Conservation (phyloP, 2,113 vertebrate species). For the Clupea harengus region DNA sequence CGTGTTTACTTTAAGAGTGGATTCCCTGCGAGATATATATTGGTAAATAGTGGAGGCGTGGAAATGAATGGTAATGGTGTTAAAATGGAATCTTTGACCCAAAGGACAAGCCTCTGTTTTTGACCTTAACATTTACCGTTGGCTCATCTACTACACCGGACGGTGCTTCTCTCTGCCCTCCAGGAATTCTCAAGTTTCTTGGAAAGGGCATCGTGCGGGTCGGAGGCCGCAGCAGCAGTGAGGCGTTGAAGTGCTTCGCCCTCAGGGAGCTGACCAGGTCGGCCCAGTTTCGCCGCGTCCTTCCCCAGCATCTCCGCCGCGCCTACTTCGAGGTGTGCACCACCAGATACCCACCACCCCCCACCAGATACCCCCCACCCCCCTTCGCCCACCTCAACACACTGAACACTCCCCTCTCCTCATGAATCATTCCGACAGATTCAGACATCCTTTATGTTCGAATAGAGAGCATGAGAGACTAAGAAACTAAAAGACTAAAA, state of each 20-base stretch:
- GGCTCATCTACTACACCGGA: neutral
- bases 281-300: conserved; percentile 45
- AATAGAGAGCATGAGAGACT: neutral
- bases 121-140: conserved; percentile 14
- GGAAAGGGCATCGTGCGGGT: conserved; percentile 80
- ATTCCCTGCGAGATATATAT: neutral
- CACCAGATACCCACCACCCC: neutral
- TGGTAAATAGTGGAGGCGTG: neutral
- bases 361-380: no score
- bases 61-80: neutral
- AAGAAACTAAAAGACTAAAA: neutral
- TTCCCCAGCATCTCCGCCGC: conserved; percentile 65
- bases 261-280: conserved; percentile 75
- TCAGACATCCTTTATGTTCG: neutral
- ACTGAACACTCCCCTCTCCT: neutral
- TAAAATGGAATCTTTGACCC: neutral
- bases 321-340: conserved; percentile 71
- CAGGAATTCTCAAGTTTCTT: conserved; percentile 83
- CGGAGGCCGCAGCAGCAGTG: conserved; percentile 88
- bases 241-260: conserved; percentile 77
- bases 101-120: neutral
- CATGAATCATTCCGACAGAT: neutral
- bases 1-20: neutral
- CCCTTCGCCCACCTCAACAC: neutral
- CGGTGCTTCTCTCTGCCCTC: neutral